Evolutionary conservation across 2,888 invertebrate species (phyloP), one percentile per base, ranked within the genome.

Genomic region (Itoplectis maculator): DNA sequence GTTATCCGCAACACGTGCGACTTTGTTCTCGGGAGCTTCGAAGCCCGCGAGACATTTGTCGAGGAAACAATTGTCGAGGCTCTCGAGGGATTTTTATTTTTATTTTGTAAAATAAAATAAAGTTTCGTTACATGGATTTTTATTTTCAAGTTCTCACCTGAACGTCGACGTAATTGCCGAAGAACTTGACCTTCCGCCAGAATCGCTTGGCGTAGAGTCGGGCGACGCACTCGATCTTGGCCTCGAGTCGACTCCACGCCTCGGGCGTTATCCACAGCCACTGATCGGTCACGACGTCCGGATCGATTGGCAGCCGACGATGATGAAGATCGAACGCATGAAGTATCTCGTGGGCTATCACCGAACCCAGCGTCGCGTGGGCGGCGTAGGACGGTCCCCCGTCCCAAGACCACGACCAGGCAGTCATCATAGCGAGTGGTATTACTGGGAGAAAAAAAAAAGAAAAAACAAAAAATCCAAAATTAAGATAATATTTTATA

Each of bases 331-430:
- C 94, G 80, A 94, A 93, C 11, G 93, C 94, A 84, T 94, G 94
- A 18, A 94, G 90, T 49, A 94, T 93, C 87, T 94, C 94, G 86
- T 94, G 94, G 29, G 93, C 93, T 68, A 94, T 91, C 49, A 94
- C 93, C 37, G 93, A 92, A 9, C 94, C 94, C 15, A 94, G 88
- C 1, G 94, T 93, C 0, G 93, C 93, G 84, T 93, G 93, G 40
- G 92, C 92, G 29, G 94, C 90, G 82, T 94, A 94, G 42, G 92
- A 91, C 1, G 94, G 94, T 29, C 93, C 93, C 15, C 92, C 92
- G 35, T 91, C 90, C 86, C 92, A 92, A 74, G 94, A 94, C 89
- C 94, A 93, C 7, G 94, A 93, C 88, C 94, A 93, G 8, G 92
- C 89, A 18, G 92, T 92, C 88, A 94, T 91, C 88, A 94, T 92